Conservation (phyloP, 2,797 vertebrate genomes). For the Oreonectes daqikongensis region DNA sequence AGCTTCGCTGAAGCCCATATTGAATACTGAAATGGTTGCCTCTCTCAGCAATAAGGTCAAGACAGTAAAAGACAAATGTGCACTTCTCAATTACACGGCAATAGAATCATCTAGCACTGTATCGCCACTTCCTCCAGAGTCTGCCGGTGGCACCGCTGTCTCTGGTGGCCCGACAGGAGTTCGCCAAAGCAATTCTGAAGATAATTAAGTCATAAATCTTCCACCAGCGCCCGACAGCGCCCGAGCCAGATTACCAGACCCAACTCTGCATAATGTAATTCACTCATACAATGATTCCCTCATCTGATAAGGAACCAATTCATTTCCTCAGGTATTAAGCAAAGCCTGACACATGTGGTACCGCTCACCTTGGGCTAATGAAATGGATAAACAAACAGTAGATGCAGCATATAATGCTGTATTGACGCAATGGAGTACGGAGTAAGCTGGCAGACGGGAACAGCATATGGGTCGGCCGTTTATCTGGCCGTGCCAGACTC, state of each 20-base stretch:
- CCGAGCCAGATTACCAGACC: slow-evolving; percentile 60
- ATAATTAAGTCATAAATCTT: slow-evolving; percentile 84
- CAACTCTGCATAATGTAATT: slow-evolving; percentile 64
- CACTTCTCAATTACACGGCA: slow-evolving; percentile 38
- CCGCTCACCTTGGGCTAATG: slow-evolving; percentile 73
- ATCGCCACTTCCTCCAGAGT: slow-evolving; percentile 58
- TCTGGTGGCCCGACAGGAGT: slow-evolving; percentile 66
- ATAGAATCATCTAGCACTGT: slow-evolving; percentile 40
- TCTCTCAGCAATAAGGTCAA: slow-evolving; percentile 29
- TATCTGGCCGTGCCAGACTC: slow-evolving; percentile 50
- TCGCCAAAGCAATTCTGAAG: slow-evolving; percentile 70
- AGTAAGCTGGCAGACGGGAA: slow-evolving; percentile 31
- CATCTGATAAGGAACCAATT: slow-evolving; percentile 74
- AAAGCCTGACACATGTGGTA: slow-evolving; percentile 48
- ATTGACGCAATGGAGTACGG: slow-evolving; percentile 11
- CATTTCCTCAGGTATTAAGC: slow-evolving; percentile 58
- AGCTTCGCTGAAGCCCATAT: neutral
- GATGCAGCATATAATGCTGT: slow-evolving; percentile 34
- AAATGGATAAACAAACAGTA: slow-evolving; percentile 72
- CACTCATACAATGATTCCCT: slow-evolving; percentile 63
- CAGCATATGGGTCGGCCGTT: slow-evolving; percentile 44
- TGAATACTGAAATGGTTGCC: slow-evolving; percentile 10
- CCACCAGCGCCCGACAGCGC: slow-evolving; percentile 64
- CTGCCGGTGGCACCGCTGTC: slow-evolving; percentile 64
- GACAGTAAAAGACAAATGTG: slow-evolving; percentile 31